Evolutionary conservation across 2,888 invertebrate genomes (phyloP).

Genomic region (Thereva nobilitata): DNA sequence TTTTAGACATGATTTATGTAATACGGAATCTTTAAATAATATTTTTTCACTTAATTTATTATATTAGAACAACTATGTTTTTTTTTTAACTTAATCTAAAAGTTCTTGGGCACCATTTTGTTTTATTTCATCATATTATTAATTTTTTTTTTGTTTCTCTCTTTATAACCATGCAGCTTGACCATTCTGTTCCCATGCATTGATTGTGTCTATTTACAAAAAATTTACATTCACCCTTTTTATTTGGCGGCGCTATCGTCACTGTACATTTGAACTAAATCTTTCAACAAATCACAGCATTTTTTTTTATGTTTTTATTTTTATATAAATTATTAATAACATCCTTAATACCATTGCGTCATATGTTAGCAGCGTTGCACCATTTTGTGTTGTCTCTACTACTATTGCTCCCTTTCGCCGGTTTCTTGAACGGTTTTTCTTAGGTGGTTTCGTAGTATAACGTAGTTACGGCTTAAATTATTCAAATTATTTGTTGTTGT

Average conservation of each 20-base stretch:
- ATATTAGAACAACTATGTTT: too few species aligned
- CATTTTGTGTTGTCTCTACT: slow-evolving; percentile 6
- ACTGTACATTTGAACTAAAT: slow-evolving; percentile 42
- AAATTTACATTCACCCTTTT: slow-evolving; percentile 29
- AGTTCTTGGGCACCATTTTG: slow-evolving; percentile 14
- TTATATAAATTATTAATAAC: background rate
- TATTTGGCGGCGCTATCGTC: slow-evolving; percentile 22
- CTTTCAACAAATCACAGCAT: slow-evolving; percentile 44
- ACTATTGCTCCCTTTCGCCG: slow-evolving; percentile 37
- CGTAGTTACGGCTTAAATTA: slow-evolving; percentile 54
- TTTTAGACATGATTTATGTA: slow-evolving; percentile 5
- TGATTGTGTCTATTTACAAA: slow-evolving; percentile 25
- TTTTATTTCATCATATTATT: background rate
- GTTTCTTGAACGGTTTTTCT: slow-evolving; percentile 48
- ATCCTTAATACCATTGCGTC: slow-evolving; percentile 17
- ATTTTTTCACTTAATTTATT: background rate
- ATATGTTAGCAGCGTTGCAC: background rate
- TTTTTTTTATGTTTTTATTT: slow-evolving; percentile 29
- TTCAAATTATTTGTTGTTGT: slow-evolving; percentile 51
- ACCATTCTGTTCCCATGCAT: slow-evolving; percentile 20
- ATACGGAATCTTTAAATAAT: background rate
- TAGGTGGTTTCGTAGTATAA: slow-evolving; percentile 57
- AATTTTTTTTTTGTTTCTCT: too few species aligned
- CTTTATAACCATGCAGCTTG: too few species aligned
- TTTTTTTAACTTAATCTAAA: background rate